phyloP scores from a whole-genome alignment of 2,113 vertebrate genomes.

The Bufo bufo region DNA sequence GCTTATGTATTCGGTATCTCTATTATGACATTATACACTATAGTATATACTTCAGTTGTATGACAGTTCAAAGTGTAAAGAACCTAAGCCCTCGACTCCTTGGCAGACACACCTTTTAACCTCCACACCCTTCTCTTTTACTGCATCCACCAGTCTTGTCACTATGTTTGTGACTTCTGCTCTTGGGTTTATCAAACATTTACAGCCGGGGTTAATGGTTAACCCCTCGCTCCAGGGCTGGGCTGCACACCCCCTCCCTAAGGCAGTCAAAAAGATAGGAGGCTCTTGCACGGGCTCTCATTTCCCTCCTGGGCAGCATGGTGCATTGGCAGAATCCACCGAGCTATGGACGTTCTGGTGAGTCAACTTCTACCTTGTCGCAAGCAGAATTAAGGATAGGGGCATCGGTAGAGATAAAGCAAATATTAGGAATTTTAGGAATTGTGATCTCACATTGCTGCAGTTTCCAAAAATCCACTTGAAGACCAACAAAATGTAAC shows the following conservation, averaged over 20 bases:
- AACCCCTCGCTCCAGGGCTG: constrained; percentile 55
- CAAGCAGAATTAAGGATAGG: background rate
- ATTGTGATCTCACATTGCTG: background rate
- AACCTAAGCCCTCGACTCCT: constrained; percentile 11
- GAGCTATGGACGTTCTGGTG: background rate
- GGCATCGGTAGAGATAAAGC: background rate
- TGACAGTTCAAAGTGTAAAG: background rate
- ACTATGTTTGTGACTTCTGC: constrained; percentile 57
- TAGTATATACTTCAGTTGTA: background rate
- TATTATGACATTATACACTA: background rate
- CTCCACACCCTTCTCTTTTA: constrained; percentile 51
- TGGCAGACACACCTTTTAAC: constrained; percentile 51
- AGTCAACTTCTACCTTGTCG: background rate
- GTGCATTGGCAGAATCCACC: background rate
- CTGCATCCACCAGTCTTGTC: constrained; percentile 49
- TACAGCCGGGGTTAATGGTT: constrained; percentile 59
- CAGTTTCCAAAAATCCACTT: background rate
- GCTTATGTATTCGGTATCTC: background rate
- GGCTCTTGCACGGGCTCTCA: constrained; percentile 47
- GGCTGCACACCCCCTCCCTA: constrained; percentile 49
- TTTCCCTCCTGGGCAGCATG: constrained; percentile 43
- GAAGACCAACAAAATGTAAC: background rate
- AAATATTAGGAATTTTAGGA: background rate
- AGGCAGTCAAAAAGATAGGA: constrained; percentile 56
- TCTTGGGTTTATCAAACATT: constrained; percentile 58